Evolutionary conservation across 2,797 vertebrate species (phyloP), one percentile per base, ranked within the genome.

Genomic region (Onychomys leucogaster): DNA sequence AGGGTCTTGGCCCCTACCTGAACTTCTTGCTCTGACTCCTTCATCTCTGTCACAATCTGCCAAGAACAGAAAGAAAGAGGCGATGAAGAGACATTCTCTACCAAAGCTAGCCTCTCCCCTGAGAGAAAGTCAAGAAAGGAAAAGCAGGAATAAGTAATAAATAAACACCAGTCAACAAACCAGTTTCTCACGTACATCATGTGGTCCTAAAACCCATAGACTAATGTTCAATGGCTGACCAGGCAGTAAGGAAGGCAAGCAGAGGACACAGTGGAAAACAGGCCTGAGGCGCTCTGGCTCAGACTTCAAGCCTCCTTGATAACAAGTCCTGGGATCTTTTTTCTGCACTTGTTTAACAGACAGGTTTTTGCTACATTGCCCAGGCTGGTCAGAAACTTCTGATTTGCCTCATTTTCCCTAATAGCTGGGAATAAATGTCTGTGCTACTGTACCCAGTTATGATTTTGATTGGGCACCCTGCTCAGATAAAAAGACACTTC

Each of bases 31-130:
- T 99, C 98, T 6, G 98, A 97, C 0, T 76, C 2, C 61, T 97
- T 95, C 98, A 99, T 98, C 94, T 99, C 85, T 11, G 1, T 93
- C 34, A 94, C 96, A 96, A 99, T 98, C 99, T 99, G 95, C 85
- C 94, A 65, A 34, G 77, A 96, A 89, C 76, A 96, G 96, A 90
- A 78, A 19, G 29, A 85, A 89, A 89, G 41, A 97, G 29, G 16
- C 12, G 11, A 37, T 65, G 37, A 96, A 87, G n/a, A 89, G 84
- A 73, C 1, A 55, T 61, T 61, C 85, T 49, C 69, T 52, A 29
- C 52, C 21, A 55, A 89, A 97, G 55, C 78, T 25, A 89, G 82
- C 63, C 43, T 37, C 71, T 91, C 52, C 29, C 46, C 82, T 43
- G 19, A 96, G 59, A 43, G 63, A 94, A 93, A 75, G 78, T 82